A percentile compares a stretch with the other conserved stretches of the same genome.
These are phyloP conservation scores for Pyrocephalus nanus DNA, from an alignment of 2,797 vertebrate species.

Conservation along the genomic window DNA sequence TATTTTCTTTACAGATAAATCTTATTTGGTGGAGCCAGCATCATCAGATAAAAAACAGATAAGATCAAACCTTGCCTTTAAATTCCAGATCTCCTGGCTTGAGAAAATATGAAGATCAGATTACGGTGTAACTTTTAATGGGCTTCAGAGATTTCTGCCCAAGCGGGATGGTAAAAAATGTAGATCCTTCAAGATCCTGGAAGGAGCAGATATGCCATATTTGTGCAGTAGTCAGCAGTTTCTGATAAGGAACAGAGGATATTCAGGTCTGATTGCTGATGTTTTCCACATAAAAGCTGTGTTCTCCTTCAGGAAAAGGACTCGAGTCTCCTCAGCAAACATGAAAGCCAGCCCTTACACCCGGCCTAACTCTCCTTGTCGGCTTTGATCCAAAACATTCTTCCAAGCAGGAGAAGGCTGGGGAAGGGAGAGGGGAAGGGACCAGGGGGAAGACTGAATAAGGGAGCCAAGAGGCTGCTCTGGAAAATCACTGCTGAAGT, in stretches of 20 bases:
- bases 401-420: conserved; percentile 57
- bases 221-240: conserved; percentile 76
- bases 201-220: conserved; percentile 59
- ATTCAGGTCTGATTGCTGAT: conserved; percentile 74
- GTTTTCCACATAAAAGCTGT: conserved; percentile 82
- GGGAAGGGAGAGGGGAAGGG: conserved; percentile 22
- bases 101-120: conserved; percentile 75
- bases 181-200: conserved; percentile 71
- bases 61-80: conserved; percentile 84
- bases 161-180: conserved; percentile 66
- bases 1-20: conserved; percentile 77
- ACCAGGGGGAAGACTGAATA: not conserved
- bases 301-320: conserved; percentile 75
- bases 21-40: conserved; percentile 73
- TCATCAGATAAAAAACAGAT: conserved; percentile 79
- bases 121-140: conserved; percentile 43
- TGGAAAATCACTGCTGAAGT: conserved; percentile 72
- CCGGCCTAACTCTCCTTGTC: conserved; percentile 73
- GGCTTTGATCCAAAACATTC: conserved; percentile 78
- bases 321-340: conserved; percentile 76
- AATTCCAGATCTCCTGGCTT: conserved; percentile 78
- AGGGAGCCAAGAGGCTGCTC: conserved; percentile 40
- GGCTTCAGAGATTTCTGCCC: conserved; percentile 65
- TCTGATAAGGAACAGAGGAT: conserved; percentile 75
- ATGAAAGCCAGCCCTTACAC: conserved; percentile 74